These are phyloP conservation scores for Plebejus melissa DNA, from an alignment of 2,888 invertebrate species.

Conservation along the genomic window DNA sequence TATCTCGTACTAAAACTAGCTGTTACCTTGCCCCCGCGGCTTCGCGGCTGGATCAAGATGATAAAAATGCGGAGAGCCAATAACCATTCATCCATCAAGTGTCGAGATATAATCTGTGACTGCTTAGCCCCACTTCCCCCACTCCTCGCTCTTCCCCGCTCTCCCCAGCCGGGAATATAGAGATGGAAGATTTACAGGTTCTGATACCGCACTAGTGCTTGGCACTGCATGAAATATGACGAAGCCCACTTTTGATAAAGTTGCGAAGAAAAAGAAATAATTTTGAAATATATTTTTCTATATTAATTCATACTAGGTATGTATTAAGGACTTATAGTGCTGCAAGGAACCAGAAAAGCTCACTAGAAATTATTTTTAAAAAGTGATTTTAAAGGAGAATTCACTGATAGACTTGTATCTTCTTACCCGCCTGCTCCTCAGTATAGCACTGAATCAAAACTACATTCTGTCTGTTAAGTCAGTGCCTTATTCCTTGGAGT, in stretches of 20 bases:
- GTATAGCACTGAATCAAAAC: too few relatives aligned
- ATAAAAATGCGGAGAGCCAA: constrained; percentile 84
- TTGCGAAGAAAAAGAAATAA: not conserved
- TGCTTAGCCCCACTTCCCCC: constrained; percentile 68
- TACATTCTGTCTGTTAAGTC: too few relatives aligned
- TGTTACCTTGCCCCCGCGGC: constrained; percentile 64
- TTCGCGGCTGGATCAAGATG: constrained; percentile 76
- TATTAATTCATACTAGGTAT: too few relatives aligned
- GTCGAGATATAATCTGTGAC: constrained; percentile 84
- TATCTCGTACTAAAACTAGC: constrained; percentile 37
- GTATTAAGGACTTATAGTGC: too few relatives aligned
- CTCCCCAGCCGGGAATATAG: constrained; percentile 70
- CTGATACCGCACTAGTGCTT: constrained; percentile 65
- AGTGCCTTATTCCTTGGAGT: too few relatives aligned
- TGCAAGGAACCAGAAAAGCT: too few relatives aligned
- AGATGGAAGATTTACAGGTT: constrained; percentile 78
- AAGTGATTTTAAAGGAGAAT: too few relatives aligned
- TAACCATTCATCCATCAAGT: constrained; percentile 89
- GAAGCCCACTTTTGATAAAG: constrained; percentile 33
- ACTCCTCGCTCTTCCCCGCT: constrained; percentile 54
- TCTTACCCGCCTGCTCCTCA: too few relatives aligned
- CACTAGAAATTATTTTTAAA: too few relatives aligned
- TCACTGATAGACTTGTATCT: too few relatives aligned
- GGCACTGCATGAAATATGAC: constrained; percentile 39
- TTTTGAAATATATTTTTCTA: not conserved